These are phyloP conservation scores for Dendronephthya gigantea DNA, from an alignment of 64 coral and sea anemone species.

Conservation along the genomic window DNA sequence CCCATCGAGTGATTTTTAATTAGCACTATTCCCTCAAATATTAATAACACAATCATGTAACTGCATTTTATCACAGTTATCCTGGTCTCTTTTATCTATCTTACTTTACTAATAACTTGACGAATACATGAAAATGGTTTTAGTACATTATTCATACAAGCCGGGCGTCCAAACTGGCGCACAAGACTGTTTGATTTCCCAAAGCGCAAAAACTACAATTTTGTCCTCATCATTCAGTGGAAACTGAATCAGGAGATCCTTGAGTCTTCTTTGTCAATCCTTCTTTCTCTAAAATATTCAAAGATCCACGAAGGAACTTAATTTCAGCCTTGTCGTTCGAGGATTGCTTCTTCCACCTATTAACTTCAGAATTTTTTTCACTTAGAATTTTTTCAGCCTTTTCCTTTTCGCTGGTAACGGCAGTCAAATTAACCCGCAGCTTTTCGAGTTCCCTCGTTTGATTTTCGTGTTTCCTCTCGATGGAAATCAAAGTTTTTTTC, in stretches of 20 bases:
- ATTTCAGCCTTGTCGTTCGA: neutral
- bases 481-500: neutral
- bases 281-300: slow-evolving; percentile 20
- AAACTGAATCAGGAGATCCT: neutral
- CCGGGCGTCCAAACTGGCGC: no score
- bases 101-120: no score
- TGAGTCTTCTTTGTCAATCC: neutral
- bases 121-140: no score
- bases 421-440: neutral
- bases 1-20: no score
- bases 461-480: neutral
- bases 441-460: neutral
- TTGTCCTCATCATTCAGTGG: neutral
- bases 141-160: no score
- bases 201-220: no score
- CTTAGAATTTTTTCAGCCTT: neutral
- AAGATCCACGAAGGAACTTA: neutral
- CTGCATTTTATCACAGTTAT: no score
- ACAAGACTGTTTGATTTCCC: no score
- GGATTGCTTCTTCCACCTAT: neutral
- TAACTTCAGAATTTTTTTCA: neutral
- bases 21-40: no score
- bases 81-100: no score
- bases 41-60: no score
- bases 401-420: neutral